A percentile compares a stretch with the other conserved stretches of the same genome.
These are phyloP conservation scores for Listrodromus nycthemerus DNA, from an alignment of 2,888 invertebrate species.

Conservation along the genomic window DNA sequence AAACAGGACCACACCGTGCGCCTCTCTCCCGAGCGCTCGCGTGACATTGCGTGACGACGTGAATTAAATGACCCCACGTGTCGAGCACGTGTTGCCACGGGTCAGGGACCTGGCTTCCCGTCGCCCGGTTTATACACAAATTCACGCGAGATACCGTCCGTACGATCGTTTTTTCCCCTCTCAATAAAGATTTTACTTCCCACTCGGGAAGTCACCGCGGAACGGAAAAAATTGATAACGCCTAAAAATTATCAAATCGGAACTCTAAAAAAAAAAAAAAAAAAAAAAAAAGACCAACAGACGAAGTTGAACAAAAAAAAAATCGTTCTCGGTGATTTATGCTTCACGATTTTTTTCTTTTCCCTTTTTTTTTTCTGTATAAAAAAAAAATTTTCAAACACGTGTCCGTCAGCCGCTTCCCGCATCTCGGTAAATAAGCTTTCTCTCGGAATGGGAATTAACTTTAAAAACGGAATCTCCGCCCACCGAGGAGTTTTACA, in stretches of 20 bases:
- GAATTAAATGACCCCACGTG: constrained; percentile 77
- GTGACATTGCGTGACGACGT: constrained; percentile 75
- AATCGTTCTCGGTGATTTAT: constrained; percentile 1
- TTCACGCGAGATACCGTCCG: constrained; percentile 15
- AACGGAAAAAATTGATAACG: constrained; percentile 31
- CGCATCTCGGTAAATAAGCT: not conserved
- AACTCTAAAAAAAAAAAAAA: not conserved
- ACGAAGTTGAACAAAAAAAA: not conserved
- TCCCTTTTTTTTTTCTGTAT: not conserved
- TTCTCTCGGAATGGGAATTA: constrained; percentile 11
- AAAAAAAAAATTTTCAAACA: not conserved
- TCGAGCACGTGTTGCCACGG: constrained; percentile 75
- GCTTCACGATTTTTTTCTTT: not conserved
- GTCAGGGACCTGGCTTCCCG: constrained; percentile 73
- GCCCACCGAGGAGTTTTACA: not conserved
- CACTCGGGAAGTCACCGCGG: constrained; percentile 1
- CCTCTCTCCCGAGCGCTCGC: constrained; percentile 56
- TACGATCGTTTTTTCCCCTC: constrained; percentile 16
- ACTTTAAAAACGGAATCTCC: constrained; percentile 8
- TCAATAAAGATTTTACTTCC: constrained; percentile 12
- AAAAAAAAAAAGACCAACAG: not conserved
- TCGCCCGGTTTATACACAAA: constrained; percentile 53
- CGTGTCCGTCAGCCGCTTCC: constrained; percentile 14
- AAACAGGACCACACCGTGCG: constrained; percentile 56
- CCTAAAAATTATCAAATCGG: constrained; percentile 20